These are phyloP conservation scores for Riptortus pedestris DNA, from an alignment of 1,140 invertebrate species.

Conservation along the genomic window DNA sequence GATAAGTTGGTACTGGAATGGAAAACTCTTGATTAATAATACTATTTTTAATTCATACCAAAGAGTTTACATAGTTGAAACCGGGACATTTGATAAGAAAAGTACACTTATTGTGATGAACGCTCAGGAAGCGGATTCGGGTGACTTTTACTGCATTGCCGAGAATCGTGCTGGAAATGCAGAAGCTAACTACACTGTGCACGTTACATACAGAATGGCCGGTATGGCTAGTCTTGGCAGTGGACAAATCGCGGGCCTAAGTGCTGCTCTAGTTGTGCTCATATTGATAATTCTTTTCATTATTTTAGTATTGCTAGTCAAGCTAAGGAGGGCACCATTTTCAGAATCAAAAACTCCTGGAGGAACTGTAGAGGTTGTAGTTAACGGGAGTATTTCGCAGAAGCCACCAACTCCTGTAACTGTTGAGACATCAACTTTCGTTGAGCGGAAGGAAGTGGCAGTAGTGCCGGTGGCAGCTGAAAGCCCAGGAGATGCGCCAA, in stretches of 20 bases:
- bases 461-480: slow-evolving; percentile 20
- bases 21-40: slow-evolving; percentile 65
- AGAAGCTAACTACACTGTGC: slow-evolving; percentile 82
- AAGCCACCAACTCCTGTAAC: slow-evolving; percentile 25
- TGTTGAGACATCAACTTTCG: slow-evolving; percentile 27
- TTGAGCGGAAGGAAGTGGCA: slow-evolving; percentile 26
- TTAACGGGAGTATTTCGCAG: slow-evolving; percentile 28
- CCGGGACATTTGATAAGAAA: slow-evolving; percentile 54
- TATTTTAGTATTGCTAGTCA: slow-evolving; percentile 58
- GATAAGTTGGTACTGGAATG: slow-evolving; percentile 81
- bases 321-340: slow-evolving; percentile 54
- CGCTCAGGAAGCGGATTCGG: slow-evolving; percentile 75
- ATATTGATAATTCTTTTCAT: slow-evolving; percentile 64
- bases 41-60: slow-evolving; percentile 69
- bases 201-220: slow-evolving; percentile 61
- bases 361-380: slow-evolving; percentile 46
- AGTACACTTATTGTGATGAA: slow-evolving; percentile 74
- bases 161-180: slow-evolving; percentile 83
- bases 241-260: slow-evolving; percentile 73
- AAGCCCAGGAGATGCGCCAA: slow-evolving; percentile 46
- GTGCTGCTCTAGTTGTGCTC: slow-evolving; percentile 65
- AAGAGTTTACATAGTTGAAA: slow-evolving; percentile 66
- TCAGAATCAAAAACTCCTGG: slow-evolving; percentile 64
- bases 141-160: slow-evolving; percentile 81
- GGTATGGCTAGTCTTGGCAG: slow-evolving; percentile 69